phyloP scores from a whole-genome alignment of 1,140 invertebrate genomes.

The Drosophila bipectinata region DNA sequence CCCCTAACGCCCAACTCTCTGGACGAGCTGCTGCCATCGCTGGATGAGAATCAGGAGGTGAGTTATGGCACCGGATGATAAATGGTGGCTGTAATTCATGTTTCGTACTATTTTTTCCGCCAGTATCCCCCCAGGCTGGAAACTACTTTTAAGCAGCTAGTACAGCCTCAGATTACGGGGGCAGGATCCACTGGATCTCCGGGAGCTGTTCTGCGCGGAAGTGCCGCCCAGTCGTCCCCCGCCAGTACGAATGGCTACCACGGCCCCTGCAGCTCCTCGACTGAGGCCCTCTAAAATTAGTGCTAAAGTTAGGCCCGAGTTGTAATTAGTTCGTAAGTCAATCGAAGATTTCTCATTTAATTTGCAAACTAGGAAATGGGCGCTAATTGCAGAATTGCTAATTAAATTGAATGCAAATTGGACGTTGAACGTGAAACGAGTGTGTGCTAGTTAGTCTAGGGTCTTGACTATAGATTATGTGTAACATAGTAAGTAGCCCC shows the following conservation, averaged over 20 bases:
- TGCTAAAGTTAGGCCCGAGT: conserved; percentile 27
- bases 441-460: conserved; percentile 62
- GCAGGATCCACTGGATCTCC: conserved; percentile 9
- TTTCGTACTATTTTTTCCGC: background rate
- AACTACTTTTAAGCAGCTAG: conserved; percentile 60
- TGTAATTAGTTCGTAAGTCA: conserved; percentile 30
- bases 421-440: conserved; percentile 76
- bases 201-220: conserved; percentile 25
- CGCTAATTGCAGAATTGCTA: conserved; percentile 35
- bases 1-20: conserved; percentile 90
- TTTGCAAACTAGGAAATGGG: conserved; percentile 16
- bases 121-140: conserved; percentile 77
- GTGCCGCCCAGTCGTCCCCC: conserved; percentile 34
- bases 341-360: conserved; percentile 26
- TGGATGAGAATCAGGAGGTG: conserved; percentile 90
- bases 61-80: conserved; percentile 4
- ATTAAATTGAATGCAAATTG: conserved; percentile 68
- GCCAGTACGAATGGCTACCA: conserved; percentile 63
- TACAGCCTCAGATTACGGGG: conserved; percentile 53
- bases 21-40: conserved; percentile 90
- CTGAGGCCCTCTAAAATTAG: conserved; percentile 70
- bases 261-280: conserved; percentile 82
- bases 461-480: conserved; percentile 57
- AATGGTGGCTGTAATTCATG: no score
- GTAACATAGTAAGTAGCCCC: conserved; percentile 72